Percentiles rank a stretch among this genome's conserved stretches.
Conservation (phyloP, 2,888 invertebrate species). For the Shargacucullia verbasci region DNA sequence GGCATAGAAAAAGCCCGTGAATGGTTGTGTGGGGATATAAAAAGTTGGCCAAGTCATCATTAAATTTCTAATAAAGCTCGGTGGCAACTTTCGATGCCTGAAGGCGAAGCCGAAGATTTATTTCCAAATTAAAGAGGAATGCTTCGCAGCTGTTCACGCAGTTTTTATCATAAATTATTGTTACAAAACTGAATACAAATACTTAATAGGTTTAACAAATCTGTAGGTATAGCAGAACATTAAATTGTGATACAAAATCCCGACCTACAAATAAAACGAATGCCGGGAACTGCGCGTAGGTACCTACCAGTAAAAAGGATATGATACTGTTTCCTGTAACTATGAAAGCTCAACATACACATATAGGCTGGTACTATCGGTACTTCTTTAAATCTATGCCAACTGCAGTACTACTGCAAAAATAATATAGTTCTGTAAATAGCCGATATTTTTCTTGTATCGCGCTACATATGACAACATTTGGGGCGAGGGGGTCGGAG, state of each 20-base stretch:
- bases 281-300: conserved; percentile 5
- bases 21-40: too few relatives aligned
- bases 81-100: too few relatives aligned
- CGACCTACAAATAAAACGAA: conserved; percentile 7
- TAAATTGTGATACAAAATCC: background rate
- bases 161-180: too few relatives aligned
- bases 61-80: too few relatives aligned
- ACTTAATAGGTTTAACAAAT: too few relatives aligned
- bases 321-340: conserved; percentile 13
- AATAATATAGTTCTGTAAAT: conserved; percentile 21
- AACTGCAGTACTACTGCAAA: conserved; percentile 6
- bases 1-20: background rate
- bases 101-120: background rate
- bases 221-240: too few relatives aligned
- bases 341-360: background rate
- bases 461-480: conserved; percentile 27
- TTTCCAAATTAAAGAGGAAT: too few relatives aligned
- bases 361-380: too few relatives aligned
- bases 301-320: conserved; percentile 13
- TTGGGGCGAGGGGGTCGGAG: conserved; percentile 45
- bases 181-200: too few relatives aligned
- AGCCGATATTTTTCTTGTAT: conserved; percentile 18
- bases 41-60: too few relatives aligned
- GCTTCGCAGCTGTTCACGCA: too few relatives aligned
- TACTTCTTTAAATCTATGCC: too few relatives aligned